Evolutionary conservation across 2,797 vertebrate species (phyloP).

Genomic region (Thripadectes ignobilis): DNA sequence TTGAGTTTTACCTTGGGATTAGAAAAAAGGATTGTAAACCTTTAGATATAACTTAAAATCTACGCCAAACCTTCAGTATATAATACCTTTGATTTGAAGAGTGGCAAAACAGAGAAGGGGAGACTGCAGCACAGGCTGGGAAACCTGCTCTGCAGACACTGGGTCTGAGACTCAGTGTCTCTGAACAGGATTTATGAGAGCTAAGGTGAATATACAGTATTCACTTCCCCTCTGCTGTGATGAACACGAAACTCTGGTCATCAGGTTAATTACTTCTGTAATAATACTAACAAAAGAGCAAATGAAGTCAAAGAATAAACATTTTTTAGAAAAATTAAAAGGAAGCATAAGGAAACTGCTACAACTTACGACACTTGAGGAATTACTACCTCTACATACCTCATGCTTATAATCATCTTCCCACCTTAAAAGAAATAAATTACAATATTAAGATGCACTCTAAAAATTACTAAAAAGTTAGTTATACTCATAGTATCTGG

Average conservation of each 20-base stretch:
- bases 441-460: neutral
- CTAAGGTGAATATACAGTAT: neutral
- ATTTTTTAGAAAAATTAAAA: neutral
- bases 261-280: neutral
- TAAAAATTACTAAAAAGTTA: neutral
- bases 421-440: conserved; percentile 50
- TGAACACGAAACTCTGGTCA: neutral
- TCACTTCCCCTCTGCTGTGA: neutral
- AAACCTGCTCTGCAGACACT: neutral
- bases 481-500: neutral
- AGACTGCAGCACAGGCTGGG: neutral
- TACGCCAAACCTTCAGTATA: neutral
- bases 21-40: neutral
- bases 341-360: neutral
- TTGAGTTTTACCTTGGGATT: neutral
- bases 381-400: conserved; percentile 35
- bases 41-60: neutral
- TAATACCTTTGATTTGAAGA: neutral
- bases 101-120: neutral
- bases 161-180: neutral
- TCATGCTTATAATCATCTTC: conserved; percentile 19
- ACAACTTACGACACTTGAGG: neutral
- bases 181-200: neutral
- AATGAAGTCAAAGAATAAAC: neutral
- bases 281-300: neutral